Evolutionary conservation across 2,797 vertebrate genomes (phyloP), one percentile per base, ranked within the genome.

Genomic region (Argya squamiceps): DNA sequence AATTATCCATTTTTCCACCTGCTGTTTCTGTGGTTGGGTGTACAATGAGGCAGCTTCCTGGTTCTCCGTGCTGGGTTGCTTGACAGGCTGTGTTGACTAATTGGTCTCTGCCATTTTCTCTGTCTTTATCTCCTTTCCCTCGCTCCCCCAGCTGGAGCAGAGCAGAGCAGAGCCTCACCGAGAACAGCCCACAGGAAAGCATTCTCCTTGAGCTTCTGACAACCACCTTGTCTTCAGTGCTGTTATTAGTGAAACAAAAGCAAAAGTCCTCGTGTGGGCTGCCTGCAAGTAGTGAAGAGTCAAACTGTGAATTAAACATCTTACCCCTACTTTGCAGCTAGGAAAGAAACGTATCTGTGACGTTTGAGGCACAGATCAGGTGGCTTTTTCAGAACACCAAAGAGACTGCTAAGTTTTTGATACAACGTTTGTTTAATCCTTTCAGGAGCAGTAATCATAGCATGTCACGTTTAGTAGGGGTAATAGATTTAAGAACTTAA

Each of bases 31-130:
- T 55, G 68, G 50, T 47, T 62, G 9, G 3, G 14, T 55, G 53
- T 37, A 53, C 6, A 22, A 39, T 10, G 50, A 85, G 29, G 68
- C 55, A 73, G 43, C 30, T 47, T 83, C 82, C 82, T 58, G 49
- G 13, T 75, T 94, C 39, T 24, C 70, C 15, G 6, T 14, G 71
- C 73, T 14, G 22, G 39, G 6, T 32, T 69, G 15, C 43, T 84
- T 93, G 71, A 83, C 87, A 92, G 93, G 58, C 36, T 64, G 52
- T 17, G 4, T 49, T 85, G 68, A 32, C 92, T 92, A 83, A 77
- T 83, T 85, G 82, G 63, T 64, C 75, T 83, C 75, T 89, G 46
- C 68, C 73, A 84, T 85, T 93, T 92, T 84, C 81, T 93, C 52
- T 23, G 16, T 92, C 68, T 88, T 83, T 60, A 43, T 67, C 81